Evolutionary conservation across 2,113 vertebrate species (phyloP), one percentile per base, ranked within the genome.

Genomic region (Pollimyrus isidori): DNA sequence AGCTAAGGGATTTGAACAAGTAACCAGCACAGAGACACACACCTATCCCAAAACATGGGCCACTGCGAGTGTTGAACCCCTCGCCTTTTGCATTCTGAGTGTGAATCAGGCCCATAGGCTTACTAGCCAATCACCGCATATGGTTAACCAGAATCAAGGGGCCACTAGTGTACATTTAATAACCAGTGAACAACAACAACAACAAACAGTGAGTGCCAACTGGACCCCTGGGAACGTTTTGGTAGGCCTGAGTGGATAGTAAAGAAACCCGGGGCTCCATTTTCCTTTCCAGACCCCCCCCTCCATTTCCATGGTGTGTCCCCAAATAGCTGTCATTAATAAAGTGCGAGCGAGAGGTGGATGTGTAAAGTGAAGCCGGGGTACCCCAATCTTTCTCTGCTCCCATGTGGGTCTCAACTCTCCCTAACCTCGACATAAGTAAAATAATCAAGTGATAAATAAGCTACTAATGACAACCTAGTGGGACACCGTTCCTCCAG

Each of bases 361-460:
- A 73, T 35, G 23, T 19, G n/a, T 2, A 46, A 23, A 4, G 19
- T 1, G 48, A 46, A 35, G 45, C 23, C 23, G 17, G 5, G 62
- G 35, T 42, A 7, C 86, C 82, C 87, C 80, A 58, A 30, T 35
- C 49, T 88, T 86, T 73, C 49, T 19, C 19, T 5, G 35, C 84
- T 86, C 45, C 45, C 56, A 1, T 23, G 26, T 49, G 80, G 76
- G 13, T 52, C 39, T 1, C 80, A n/a, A 39, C 21, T 84, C 17
- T 46, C 52, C 5, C 50, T 30, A 52, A 15, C 52, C 80, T 3
- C 39, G 42, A 62, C 35, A 13, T 39, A 7, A 19, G 26, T 58
- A 23, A 84, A 88, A 76, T 76, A 80, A 88, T 88, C 88, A 88
- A 58, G 30, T 35, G 21, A 62, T 84, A 52, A 89, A 89, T 85